phyloP scores from a whole-genome alignment of 2,797 vertebrate species.

The Silurus lanzhouensis region DNA sequence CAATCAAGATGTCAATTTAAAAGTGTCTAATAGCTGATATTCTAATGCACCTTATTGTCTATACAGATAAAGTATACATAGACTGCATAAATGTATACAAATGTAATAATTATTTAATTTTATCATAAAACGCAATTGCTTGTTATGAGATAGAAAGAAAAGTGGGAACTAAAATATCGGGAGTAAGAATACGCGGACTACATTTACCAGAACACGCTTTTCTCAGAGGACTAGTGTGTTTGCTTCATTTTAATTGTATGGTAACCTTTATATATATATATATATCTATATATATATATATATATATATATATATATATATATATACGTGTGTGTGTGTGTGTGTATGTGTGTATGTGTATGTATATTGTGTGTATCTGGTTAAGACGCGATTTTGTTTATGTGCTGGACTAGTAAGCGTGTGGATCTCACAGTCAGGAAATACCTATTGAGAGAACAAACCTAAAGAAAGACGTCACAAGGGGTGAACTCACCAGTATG shows the following conservation, averaged over 20 bases:
- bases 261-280: too few species aligned
- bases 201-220: neutral
- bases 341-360: too few species aligned
- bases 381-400: neutral
- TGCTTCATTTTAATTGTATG: too few species aligned
- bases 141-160: too few species aligned
- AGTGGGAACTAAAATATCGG: conserved; percentile 26
- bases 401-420: neutral
- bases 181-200: neutral
- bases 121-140: neutral
- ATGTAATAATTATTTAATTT: too few species aligned
- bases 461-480: neutral
- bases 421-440: neutral
- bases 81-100: too few species aligned
- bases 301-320: too few species aligned
- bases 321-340: too few species aligned
- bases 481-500: conserved; percentile 54
- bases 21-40: neutral
- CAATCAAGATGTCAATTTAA: conserved; percentile 2
- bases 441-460: neutral
- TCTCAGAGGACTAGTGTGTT: fast-evolving
- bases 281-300: too few species aligned
- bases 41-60: neutral
- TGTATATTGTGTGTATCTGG: neutral
- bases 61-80: too few species aligned